Evolutionary conservation across 2,113 vertebrate species (phyloP), one percentile per base, ranked within the genome.

Genomic region (Engraulis encrasicolus): DNA sequence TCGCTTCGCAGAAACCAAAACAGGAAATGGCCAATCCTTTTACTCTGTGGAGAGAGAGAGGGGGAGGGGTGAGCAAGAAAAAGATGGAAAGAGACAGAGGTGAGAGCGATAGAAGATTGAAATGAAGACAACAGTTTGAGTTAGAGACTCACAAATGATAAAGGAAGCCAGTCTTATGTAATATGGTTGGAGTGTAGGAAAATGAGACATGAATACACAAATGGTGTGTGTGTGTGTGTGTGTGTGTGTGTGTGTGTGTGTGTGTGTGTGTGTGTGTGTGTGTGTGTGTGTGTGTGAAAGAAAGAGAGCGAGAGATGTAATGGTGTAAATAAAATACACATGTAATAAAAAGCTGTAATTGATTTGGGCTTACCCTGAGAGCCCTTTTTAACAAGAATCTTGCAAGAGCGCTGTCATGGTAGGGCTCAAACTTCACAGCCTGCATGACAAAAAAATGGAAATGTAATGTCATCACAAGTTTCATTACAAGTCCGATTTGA

Each of bases 1-100:
- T 99, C 98, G 0, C 99, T 99, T 90, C 98, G 96, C 89, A 99
- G 90, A 92, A 99, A 99, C 99, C 99, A 99, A 93, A 99, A 99
- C 86, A 99, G 94, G 88, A 99, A 99, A 90, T 99, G 98, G 23
- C 98, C 98, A 0, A 99, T 99, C 79, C 98, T 95, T 90, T 99
- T 99, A 90, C 98, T 99, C 98, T 99, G 91, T 6, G 48, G 49
- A 71, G 84, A 36, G 86, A 66, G 58, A 11, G 66, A 14, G 31
- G 17, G 3, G 18, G 58, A 66, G 23, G 6, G 6, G n/a, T 23
- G n/a, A n/a, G 27, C 14, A 74, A 14, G 27, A 74, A 14, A 34
- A 2, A 74, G 27, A 74, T 23, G 2, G 15, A 31, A 2, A 71
- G 27, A 71, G 27, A 31, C 40, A 45, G 40, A 45, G 40, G 40